Evolutionary conservation across 64 coral and sea anemone species (phyloP), one percentile per base, ranked within the genome.

Genomic region (Acropora tenuis): DNA sequence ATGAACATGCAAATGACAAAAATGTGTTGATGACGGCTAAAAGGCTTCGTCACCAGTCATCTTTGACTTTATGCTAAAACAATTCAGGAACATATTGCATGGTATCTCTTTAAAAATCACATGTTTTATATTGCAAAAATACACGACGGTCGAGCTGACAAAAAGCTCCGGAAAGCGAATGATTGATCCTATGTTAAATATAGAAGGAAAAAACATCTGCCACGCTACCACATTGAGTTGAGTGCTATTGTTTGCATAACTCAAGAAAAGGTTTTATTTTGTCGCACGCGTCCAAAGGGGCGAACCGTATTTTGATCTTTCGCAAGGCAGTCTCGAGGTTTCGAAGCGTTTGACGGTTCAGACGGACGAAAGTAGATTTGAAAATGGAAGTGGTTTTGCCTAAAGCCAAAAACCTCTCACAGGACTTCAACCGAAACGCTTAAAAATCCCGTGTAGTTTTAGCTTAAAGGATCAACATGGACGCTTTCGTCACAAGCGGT

Each of bases 241-340:
- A 84, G 66, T 30, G 61, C 63, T 71, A 71, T 48, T 85, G 82
- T 85, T 85, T 85, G 60, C 50, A 68, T 48, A 69, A 71, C 63
- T 85, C 16, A 18, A 43, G 45, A 67, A 69, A 84, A 85, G 48
- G 46, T 42, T 49, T 66, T 8, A 68, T 49, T 49, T 16, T 18
- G 12, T 5, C 5, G 10, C 10, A 55, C 10, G 6, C 75, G 44
- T 13, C 43, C 3, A 15, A 76, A 11, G 43, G 43, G 18, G 43
- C 75, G 0, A 45, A 78, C 11, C 41, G 75, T 17, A 30, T 30
- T 30, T 30, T 30, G 30, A 30, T 30, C 43, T 47, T 76, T 46
- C 45, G 16, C 10, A 15, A 63, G 13, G 10, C 10, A 10, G 16
- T 15, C 60, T 15, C 60, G 60, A 3, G 60, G 60, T 15, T 13